Conservation (phyloP, 2,797 vertebrate species). For the Phoxinus dragarum region DNA sequence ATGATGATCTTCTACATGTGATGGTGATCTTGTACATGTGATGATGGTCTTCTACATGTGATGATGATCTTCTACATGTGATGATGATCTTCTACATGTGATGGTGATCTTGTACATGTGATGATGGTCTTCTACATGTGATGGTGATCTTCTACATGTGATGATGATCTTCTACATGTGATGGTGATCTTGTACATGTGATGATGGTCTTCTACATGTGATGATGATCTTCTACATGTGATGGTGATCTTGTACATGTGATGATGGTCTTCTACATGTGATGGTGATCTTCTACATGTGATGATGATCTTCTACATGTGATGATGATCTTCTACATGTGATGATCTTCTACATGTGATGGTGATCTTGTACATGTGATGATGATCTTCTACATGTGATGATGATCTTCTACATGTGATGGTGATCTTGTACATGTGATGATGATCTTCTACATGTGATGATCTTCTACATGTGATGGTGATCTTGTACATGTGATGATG, state of each 20-base stretch:
- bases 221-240: slow-evolving; percentile 10
- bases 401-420: slow-evolving; percentile 8
- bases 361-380: too few species aligned
- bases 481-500: too few species aligned
- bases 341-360: slow-evolving; percentile 11
- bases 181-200: not conserved
- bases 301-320: slow-evolving; percentile 10
- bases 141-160: slow-evolving; percentile 26
- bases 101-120: not conserved
- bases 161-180: not conserved
- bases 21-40: slow-evolving; percentile 10
- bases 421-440: too few species aligned
- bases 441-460: slow-evolving; percentile 7
- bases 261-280: not conserved
- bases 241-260: not conserved
- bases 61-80: not conserved
- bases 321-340: too few species aligned
- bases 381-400: slow-evolving; percentile 10
- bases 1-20: not conserved
- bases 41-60: not conserved
- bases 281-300: not conserved
- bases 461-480: slow-evolving; percentile 9
- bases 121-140: not conserved
- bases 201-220: too few species aligned
- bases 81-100: too few species aligned